phyloP scores from a whole-genome alignment of 2,888 invertebrate species.

The Caenorhabditis afra region DNA sequence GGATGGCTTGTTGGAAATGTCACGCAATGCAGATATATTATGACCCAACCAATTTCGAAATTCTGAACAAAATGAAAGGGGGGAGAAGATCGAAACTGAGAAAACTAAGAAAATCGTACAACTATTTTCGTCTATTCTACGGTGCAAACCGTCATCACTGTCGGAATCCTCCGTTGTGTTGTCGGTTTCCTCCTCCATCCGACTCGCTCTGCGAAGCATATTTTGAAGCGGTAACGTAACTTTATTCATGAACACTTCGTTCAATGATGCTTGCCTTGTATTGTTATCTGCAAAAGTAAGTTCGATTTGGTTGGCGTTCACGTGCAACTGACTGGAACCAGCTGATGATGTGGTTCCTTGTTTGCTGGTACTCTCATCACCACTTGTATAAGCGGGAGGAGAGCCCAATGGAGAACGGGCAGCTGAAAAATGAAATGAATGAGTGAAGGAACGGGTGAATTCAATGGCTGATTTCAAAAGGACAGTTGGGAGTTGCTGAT shows the following conservation, averaged over 20 bases:
- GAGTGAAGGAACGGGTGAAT: too few species aligned
- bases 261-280: constrained; percentile 43
- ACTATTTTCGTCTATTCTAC: too few species aligned
- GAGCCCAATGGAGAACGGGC: constrained; percentile 29
- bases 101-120: too few species aligned
- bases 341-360: neutral
- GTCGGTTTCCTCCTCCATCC: constrained; percentile 40
- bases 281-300: constrained; percentile 38
- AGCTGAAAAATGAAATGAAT: too few species aligned
- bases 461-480: too few species aligned
- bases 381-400: constrained; percentile 61
- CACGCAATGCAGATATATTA: constrained; percentile 6
- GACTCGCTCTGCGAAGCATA: constrained; percentile 57
- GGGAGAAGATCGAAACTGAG: neutral
- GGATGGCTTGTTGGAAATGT: neutral
- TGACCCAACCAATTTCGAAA: constrained; percentile 25
- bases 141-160: constrained; percentile 31
- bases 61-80: neutral
- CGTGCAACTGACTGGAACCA: constrained; percentile 10
- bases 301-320: neutral
- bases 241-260: constrained; percentile 57
- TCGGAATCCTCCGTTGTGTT: constrained; percentile 32
- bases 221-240: constrained; percentile 59
- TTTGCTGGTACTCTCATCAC: constrained; percentile 10
- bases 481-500: too few species aligned